Evolutionary conservation across 2,113 vertebrate species (phyloP), one percentile per base, ranked within the genome.

Genomic region (Psittacula cyanocephala): DNA sequence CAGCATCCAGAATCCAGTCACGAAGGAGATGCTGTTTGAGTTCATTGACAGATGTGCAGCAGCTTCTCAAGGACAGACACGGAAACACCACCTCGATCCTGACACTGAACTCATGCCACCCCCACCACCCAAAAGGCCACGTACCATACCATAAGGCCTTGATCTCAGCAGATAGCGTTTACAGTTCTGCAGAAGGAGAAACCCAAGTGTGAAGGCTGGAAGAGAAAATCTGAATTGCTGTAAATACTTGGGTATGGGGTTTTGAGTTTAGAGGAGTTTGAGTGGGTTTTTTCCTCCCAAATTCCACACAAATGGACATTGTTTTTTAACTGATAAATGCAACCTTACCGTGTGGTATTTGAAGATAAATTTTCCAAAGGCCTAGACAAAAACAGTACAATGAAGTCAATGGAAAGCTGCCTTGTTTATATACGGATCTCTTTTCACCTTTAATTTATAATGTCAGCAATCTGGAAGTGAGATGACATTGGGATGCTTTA

Each of bases 101-200:
- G 99, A 99, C 95, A 95, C 99, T 4, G 98, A 99, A 97, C 99
- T 99, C 63, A 99, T 99, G 99, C 99, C 99, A 2, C 99, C 99
- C 18, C 99, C 99, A 2, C 99, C 99, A 6, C 99, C 99, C 91
- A 99, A 99, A 97, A 98, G 98, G 97, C 98, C 98, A 2, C 98
- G 98, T 59, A 96, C 98, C 88, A 83, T 97, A 71, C 98, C 98
- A 6, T 99, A 98, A 92, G 79, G 89, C 88, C 69, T n/a, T 27
- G 59, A 25, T 43, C 81, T 46, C 70, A n/a, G 81, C 43, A 3
- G 18, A 70, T 50, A 12, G 7, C 78, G 88, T 91, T 96, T 88
- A 96, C 97, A 90, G 84, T 95, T 95, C 94, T 96, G 75, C 95
- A 92, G 93, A 80, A 96, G 84, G 94, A 75, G 93, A 93, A 90